Conservation (phyloP, 2,888 invertebrate species). For the Yponomeuta malinellus region DNA sequence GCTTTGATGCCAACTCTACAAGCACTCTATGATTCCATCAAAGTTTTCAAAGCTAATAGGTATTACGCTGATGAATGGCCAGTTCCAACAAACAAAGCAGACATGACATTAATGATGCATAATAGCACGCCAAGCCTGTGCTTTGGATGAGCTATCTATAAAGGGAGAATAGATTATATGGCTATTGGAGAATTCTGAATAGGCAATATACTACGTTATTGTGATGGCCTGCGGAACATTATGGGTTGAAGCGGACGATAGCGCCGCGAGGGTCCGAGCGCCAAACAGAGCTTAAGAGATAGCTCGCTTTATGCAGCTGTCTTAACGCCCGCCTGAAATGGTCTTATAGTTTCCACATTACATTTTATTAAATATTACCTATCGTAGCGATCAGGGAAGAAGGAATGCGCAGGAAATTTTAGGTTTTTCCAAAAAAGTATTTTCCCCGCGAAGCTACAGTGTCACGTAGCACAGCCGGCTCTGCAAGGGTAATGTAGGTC, state of each 20-base stretch:
- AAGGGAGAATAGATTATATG: conserved; percentile 17
- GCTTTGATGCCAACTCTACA: no score
- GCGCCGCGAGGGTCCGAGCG: conserved; percentile 15
- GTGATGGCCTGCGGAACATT: conserved; percentile 22
- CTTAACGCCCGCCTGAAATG: background rate
- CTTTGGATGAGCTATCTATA: conserved; percentile 25
- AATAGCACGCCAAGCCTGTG: conserved; percentile 21
- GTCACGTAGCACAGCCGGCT: background rate
- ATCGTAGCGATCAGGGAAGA: no score
- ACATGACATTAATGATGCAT: conserved; percentile 24
- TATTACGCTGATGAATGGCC: background rate
- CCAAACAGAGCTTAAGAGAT: conserved; percentile 6
- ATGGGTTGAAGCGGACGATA: conserved; percentile 17
- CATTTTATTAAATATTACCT: background rate
- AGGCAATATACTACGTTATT: conserved; percentile 20
- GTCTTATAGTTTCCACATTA: background rate
- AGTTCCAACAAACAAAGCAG: conserved; percentile 17
- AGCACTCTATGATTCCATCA: background rate
- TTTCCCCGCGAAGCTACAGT: background rate
- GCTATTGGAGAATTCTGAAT: conserved; percentile 26
- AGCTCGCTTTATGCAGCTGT: background rate
- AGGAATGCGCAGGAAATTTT: no score
- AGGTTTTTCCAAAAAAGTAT: background rate
- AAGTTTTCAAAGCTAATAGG: background rate
- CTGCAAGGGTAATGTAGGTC: conserved; percentile 23